Evolutionary conservation across 2,113 vertebrate genomes (phyloP), one percentile per base, ranked within the genome.

Genomic region (Onychostoma macrolepis): DNA sequence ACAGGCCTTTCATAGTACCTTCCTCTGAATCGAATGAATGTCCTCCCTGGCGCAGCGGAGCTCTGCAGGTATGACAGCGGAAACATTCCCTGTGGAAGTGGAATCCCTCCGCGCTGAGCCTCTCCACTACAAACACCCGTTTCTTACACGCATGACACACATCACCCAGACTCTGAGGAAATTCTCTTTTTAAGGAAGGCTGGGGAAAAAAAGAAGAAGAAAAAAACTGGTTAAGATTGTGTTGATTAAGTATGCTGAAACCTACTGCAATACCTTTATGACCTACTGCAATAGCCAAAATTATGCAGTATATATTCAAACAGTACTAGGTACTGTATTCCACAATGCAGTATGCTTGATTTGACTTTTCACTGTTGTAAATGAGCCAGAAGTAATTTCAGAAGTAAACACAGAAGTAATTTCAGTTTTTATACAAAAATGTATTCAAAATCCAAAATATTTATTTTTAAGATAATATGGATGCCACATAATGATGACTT

Each of bases 81-180:
- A 99, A 99, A 87, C 98, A 99, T 87, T 99, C 98, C 11, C 97
- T 95, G 88, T 99, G 98, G 93, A 99, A 99, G 93, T 96, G 99
- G 85, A 97, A 94, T 0, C 98, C 98, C 89, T 99, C 98, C 0
- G 97, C 96, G 4, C 97, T 96, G 89, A 98, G 94, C 50, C 97
- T 91, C 94, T 99, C 98, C 94, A 98, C 97, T 88, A 98, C 95
- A 0, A 98, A 99, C 19, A 99, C 98, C 0, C 98, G 96, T 86
- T 95, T 97, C 89, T 96, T 94, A 81, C 98, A 99, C 58, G 95
- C 97, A 86, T 96, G 96, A 75, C 98, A 99, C 84, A 92, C 97
- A 92, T 98, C 96, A 1, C 95, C 96, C 0, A 96, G 9, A 72
- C 93, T 96, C 77, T 92, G 94, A 7, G 95, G 95, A 85, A 98